Conservation (phyloP, 2,888 invertebrate genomes). For the Mantis religiosa region DNA sequence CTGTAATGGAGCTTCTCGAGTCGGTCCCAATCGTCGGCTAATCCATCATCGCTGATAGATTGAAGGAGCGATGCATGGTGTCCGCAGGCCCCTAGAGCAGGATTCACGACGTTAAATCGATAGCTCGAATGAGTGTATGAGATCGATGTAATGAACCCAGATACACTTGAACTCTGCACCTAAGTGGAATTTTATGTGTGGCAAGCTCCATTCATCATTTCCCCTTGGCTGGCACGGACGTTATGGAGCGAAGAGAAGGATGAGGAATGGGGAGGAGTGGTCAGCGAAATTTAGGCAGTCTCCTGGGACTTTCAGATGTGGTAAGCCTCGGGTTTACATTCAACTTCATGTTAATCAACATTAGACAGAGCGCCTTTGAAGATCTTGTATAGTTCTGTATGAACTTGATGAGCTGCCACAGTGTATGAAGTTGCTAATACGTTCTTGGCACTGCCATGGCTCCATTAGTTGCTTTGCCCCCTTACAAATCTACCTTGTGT, state of each 20-base stretch:
- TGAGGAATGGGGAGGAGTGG: neutral
- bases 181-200: constrained; percentile 11
- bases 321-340: neutral
- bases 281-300: neutral
- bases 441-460: neutral
- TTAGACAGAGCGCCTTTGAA: neutral
- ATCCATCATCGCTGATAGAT: constrained; percentile 8
- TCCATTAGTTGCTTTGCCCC: neutral
- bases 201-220: neutral
- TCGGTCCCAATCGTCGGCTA: neutral
- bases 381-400: neutral
- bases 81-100: neutral
- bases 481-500: neutral
- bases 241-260: neutral
- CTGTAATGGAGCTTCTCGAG: neutral
- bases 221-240: neutral
- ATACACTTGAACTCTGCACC: constrained; percentile 7
- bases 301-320: neutral
- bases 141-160: constrained; percentile 8
- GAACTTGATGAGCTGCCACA: neutral
- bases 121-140: neutral
- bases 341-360: neutral
- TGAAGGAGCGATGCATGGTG: neutral
- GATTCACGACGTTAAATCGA: neutral
- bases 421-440: no score